Evolutionary conservation across 2,888 invertebrate species (phyloP), one percentile per base, ranked within the genome.

Genomic region (Xylota sylvarum): DNA sequence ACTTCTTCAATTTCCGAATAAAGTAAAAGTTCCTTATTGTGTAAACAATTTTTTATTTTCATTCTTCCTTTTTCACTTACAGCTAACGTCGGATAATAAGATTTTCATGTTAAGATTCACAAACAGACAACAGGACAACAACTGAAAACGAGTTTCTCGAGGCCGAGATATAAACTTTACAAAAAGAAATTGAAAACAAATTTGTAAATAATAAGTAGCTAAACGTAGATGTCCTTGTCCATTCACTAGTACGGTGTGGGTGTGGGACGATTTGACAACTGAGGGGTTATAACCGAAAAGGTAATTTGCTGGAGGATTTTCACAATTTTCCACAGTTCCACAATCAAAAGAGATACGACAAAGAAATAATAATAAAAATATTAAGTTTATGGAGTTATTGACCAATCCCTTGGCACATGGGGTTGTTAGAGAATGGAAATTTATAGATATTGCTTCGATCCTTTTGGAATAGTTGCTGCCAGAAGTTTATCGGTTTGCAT

Each of bases 1-100:
- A 85, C 64, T 81, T 76, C 84, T 84, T 70, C 84, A 84, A 84
- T 84, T 76, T 84, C 74, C 80, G 80, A 81, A 80, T 85, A 69
- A 76, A 62, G 76, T 76, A 76, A 76, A 81, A 85, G 56, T 85
- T 85, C 74, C 81, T 74, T 70, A 80, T 85, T 85, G 85, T 85
- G 76, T 85, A 85, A 76, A 85, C 81, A 85, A 80, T 81, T 76
- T 79, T 73, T 67, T 65, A 40, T 58, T 69, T 50, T 50, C 72
- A 40, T 79, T 60, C 55, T 56, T 69, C 48, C 35, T 10, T 80
- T 69, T 84, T 55, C 69, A 69, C 62, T 74, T 64, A 64, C 64
- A 74, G 74, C 56, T 69, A 50, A 55, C 64, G 72, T 69, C 35
- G 74, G 80, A 84, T 84, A 84, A 84, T 84, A 84, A 73, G 84